Conservation (phyloP, 2,888 invertebrate species). For the Bruchidius siliquastri region DNA sequence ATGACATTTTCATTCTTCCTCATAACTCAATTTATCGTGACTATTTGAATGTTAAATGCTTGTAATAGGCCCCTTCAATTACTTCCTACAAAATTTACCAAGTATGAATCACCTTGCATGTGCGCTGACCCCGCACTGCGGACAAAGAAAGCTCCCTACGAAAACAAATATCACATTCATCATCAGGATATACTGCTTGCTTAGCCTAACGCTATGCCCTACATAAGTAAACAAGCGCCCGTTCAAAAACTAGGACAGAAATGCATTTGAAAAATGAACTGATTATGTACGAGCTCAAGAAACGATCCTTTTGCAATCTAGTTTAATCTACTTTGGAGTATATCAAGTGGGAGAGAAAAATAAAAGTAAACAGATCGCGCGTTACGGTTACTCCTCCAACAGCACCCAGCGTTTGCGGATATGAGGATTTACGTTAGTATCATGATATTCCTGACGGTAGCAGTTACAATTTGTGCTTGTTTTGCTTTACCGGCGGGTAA, state of each 20-base stretch:
- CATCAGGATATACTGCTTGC: not conserved
- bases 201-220: not conserved
- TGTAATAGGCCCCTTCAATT: not conserved
- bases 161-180: not conserved
- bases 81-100: not conserved
- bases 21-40: not conserved
- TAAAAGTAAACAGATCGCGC: not conserved
- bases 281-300: not conserved
- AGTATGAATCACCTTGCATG: not conserved
- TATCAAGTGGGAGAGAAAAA: not conserved
- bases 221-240: not conserved
- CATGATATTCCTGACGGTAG: not conserved
- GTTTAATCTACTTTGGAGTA: not conserved
- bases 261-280: not conserved
- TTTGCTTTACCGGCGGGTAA: not conserved
- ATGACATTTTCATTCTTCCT: not conserved
- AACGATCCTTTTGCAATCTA: not conserved
- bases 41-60: not conserved
- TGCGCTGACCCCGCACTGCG: not conserved
- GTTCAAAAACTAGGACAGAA: not conserved
- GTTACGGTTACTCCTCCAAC: not conserved
- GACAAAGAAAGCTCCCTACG: not conserved
- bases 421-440: not conserved
- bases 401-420: not conserved
- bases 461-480: not conserved